A percentile compares a stretch with the other conserved stretches of the same genome.
Evolutionary conservation across 1,140 invertebrate genomes (phyloP).

Genomic region (Brachionus angularis): DNA sequence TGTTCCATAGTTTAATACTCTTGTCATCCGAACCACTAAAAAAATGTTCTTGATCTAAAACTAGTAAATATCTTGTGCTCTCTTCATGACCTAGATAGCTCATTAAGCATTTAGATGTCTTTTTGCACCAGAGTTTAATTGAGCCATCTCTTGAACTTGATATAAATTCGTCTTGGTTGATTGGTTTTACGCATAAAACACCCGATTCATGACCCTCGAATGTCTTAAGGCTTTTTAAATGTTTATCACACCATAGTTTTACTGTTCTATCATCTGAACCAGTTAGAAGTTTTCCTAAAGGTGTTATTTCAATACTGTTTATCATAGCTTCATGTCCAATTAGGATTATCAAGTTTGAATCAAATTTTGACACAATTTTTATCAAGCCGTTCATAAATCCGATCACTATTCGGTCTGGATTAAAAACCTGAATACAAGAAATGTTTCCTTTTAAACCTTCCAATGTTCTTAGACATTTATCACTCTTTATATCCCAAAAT

Average conservation of each 20-base stretch:
- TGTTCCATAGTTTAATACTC: neutral
- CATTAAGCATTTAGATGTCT: slow-evolving; percentile 1
- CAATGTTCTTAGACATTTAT: no score
- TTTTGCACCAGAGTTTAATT: slow-evolving; percentile 53
- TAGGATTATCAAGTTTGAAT: neutral
- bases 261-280: slow-evolving; percentile 21
- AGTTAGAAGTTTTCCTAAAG: neutral
- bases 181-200: neutral
- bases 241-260: neutral
- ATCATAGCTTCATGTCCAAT: neutral
- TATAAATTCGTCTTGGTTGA: slow-evolving; percentile 49
- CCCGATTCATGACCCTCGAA: neutral
- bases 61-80: neutral
- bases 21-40: slow-evolving; percentile 19
- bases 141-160: slow-evolving; percentile 56
- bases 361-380: no score
- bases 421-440: slow-evolving; percentile 16
- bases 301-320: neutral
- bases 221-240: neutral
- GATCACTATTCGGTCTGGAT: slow-evolving; percentile 1
- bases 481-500: no score
- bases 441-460: neutral
- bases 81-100: neutral
- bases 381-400: neutral
- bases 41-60: slow-evolving; percentile 9